These are phyloP conservation scores for Scalopus aquaticus DNA, from an alignment of 2,113 vertebrate genomes.

Conservation along the genomic window DNA sequence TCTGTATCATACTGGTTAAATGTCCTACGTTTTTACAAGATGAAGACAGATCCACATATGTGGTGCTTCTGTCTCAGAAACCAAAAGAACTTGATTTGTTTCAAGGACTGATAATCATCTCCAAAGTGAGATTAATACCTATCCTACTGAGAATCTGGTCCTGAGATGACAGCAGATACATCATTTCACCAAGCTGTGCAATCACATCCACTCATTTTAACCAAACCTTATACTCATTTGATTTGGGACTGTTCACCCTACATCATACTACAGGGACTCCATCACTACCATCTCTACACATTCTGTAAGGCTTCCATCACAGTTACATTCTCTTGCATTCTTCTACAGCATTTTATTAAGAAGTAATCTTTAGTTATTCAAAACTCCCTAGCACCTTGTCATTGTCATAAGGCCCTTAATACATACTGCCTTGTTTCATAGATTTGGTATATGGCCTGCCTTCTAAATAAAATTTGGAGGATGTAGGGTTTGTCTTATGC, in stretches of 20 bases:
- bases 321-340: background rate
- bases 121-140: conserved; percentile 62
- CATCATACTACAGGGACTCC: background rate
- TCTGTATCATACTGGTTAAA: background rate
- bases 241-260: background rate
- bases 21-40: background rate
- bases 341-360: background rate
- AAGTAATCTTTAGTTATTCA: background rate
- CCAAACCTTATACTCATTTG: background rate
- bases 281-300: background rate
- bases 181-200: background rate
- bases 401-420: background rate
- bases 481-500: background rate
- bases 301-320: background rate
- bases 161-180: conserved; percentile 1
- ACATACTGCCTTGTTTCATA: background rate
- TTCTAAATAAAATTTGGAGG: background rate
- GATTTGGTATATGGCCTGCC: background rate
- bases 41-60: conserved; percentile 55
- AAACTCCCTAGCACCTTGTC: background rate
- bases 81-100: conserved; percentile 72
- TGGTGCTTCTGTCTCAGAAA: conserved; percentile 69
- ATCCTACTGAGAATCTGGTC: conserved; percentile 52
- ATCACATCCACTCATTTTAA: background rate
- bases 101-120: conserved; percentile 49